These are phyloP conservation scores for Drosophila tripunctata DNA, from an alignment of 2,888 invertebrate genomes.

Conservation along the genomic window DNA sequence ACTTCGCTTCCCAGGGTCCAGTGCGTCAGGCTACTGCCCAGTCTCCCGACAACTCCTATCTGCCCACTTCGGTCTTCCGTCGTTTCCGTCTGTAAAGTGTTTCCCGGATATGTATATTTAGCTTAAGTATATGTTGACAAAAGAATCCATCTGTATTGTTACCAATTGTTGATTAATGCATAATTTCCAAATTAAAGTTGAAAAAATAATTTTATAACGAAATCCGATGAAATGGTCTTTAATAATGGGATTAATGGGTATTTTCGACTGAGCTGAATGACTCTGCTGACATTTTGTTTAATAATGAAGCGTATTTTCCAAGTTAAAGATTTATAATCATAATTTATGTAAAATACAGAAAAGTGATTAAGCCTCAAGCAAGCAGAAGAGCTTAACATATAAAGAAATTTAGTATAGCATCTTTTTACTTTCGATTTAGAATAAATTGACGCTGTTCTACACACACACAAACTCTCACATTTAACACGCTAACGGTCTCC, in stretches of 20 bases:
- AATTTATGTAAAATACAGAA: background rate
- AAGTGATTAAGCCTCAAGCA: background rate
- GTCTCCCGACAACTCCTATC: conserved; percentile 60
- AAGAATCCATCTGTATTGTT: conserved; percentile 38
- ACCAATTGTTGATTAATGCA: conserved; percentile 66
- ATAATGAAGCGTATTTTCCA: background rate
- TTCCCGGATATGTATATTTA: conserved; percentile 1
- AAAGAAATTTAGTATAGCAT: background rate
- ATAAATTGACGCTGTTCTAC: background rate
- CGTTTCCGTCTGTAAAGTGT: conserved; percentile 60
- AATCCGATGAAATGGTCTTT: conserved; percentile 2
- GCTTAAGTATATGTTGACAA: conserved; percentile 28
- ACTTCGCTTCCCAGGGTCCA: conserved; percentile 75
- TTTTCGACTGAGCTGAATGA: background rate
- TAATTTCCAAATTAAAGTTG: conserved; percentile 37
- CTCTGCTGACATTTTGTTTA: background rate
- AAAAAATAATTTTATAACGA: conserved; percentile 50
- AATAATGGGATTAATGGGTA: background rate
- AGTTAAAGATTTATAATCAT: background rate
- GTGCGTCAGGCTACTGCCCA: conserved; percentile 47
- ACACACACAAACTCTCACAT: background rate
- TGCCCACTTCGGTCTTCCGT: conserved; percentile 76
- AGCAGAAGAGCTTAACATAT: background rate
- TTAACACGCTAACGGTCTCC: background rate
- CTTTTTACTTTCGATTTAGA: background rate